These are phyloP conservation scores for Scopus umbretta DNA, from an alignment of 2,113 vertebrate genomes.

Conservation along the genomic window DNA sequence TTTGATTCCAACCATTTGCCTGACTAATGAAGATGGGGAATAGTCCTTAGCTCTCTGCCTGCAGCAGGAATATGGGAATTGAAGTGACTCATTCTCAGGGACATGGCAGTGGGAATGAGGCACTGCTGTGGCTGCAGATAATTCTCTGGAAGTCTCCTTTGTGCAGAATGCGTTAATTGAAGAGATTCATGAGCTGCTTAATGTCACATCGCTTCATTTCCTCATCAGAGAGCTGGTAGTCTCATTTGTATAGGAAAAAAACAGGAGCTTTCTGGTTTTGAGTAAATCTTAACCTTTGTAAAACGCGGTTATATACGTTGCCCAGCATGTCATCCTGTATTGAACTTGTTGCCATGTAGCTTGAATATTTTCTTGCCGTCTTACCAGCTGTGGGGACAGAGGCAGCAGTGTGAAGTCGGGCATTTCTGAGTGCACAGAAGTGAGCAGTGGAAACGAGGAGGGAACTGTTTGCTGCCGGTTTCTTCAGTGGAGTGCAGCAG, in stretches of 20 bases:
- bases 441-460: background rate
- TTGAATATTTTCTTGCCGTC: background rate
- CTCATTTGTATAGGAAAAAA: background rate
- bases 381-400: background rate
- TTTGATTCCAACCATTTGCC: background rate
- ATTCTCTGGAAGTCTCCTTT: conserved; percentile 44
- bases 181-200: conserved; percentile 37
- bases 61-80: conserved; percentile 5
- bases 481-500: background rate
- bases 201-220: conserved; percentile 33
- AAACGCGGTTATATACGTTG: background rate
- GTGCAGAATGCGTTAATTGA: conserved; percentile 51
- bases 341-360: background rate
- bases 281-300: background rate
- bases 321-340: background rate
- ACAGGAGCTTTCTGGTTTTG: background rate
- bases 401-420: background rate
- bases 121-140: conserved; percentile 43
- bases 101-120: background rate
- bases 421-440: background rate
- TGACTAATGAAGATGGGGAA: background rate
- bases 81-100: conserved; percentile 40
- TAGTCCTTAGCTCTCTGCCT: conserved; percentile 20
- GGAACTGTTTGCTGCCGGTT: background rate
- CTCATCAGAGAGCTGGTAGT: background rate